These are phyloP conservation scores for Sebastes iracundus DNA, from an alignment of 2,797 vertebrate species.

Conservation along the genomic window DNA sequence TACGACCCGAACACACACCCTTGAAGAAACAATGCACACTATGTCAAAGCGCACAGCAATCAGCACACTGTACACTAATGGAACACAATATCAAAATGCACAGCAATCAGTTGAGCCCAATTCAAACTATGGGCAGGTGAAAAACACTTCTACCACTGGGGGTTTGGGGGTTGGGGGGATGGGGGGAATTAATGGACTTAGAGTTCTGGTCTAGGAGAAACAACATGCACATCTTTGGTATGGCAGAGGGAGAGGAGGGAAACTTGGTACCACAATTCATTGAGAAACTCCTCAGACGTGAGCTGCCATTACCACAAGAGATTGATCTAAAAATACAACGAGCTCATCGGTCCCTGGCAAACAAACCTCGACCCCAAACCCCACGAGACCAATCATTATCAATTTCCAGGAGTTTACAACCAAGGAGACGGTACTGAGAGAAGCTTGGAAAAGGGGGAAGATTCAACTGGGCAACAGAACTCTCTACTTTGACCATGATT, in stretches of 20 bases:
- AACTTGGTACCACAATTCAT: not conserved
- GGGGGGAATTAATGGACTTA: not conserved
- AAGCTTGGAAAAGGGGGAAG: not conserved
- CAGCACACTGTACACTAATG: no score
- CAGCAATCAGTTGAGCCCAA: no score
- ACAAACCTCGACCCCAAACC: not conserved
- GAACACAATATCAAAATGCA: no score
- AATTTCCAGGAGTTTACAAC: conserved; percentile 1
- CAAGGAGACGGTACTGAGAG: not conserved
- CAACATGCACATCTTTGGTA: not conserved
- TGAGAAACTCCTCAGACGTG: not conserved
- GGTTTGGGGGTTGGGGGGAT: no score
- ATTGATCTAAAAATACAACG: not conserved
- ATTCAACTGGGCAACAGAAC: not conserved
- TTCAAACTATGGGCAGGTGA: no score
- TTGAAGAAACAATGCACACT: no score
- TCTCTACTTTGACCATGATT: not conserved
- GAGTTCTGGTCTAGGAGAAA: not conserved
- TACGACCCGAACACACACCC: no score
- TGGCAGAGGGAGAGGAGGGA: not conserved
- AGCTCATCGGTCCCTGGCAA: not conserved
- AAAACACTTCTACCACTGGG: no score
- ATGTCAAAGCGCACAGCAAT: no score
- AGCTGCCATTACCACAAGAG: not conserved
- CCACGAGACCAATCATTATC: not conserved